phyloP scores from a whole-genome alignment of 2,888 invertebrate species.

The Calameuta pallipes region DNA sequence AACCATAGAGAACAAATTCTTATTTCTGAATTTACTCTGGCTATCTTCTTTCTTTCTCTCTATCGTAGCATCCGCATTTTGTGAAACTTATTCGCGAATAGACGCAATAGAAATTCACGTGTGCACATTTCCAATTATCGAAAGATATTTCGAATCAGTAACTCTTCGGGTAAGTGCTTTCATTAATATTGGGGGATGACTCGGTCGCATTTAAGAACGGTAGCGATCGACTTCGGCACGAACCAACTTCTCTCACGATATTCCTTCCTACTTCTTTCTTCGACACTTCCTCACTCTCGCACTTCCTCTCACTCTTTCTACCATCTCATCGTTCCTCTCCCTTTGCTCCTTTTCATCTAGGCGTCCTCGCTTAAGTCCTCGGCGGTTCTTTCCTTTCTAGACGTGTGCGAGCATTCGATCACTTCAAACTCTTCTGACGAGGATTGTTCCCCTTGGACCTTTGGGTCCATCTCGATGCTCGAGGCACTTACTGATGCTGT shows the following conservation, averaged over 20 bases:
- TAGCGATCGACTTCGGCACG: not conserved
- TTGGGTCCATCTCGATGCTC: slow-evolving; percentile 9
- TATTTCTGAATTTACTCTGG: not conserved
- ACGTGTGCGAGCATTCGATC: slow-evolving; percentile 39
- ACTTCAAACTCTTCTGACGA: slow-evolving; percentile 55
- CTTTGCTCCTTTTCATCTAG: slow-evolving; percentile 23
- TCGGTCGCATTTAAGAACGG: not conserved
- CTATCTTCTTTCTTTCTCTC: not conserved
- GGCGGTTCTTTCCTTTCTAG: slow-evolving; percentile 16
- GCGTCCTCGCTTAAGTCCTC: slow-evolving; percentile 26
- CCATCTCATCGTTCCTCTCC: slow-evolving; percentile 1
- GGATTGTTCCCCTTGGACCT: slow-evolving; percentile 1
- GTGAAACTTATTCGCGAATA: not conserved
- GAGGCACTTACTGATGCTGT: slow-evolving; percentile 35
- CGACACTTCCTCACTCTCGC: not conserved
- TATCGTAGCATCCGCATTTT: not conserved
- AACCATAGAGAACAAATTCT: not conserved
- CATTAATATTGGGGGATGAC: not conserved
- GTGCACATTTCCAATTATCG: not conserved
- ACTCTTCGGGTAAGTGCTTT: not conserved
- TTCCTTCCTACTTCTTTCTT: slow-evolving; percentile 10
- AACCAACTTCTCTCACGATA: not conserved
- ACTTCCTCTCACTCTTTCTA: not conserved
- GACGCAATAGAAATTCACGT: not conserved
- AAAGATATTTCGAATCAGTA: not conserved